Base-by-base conservation (phyloP, 2,797 vertebrate genomes). In the Poeciliopsis infans region DNA sequence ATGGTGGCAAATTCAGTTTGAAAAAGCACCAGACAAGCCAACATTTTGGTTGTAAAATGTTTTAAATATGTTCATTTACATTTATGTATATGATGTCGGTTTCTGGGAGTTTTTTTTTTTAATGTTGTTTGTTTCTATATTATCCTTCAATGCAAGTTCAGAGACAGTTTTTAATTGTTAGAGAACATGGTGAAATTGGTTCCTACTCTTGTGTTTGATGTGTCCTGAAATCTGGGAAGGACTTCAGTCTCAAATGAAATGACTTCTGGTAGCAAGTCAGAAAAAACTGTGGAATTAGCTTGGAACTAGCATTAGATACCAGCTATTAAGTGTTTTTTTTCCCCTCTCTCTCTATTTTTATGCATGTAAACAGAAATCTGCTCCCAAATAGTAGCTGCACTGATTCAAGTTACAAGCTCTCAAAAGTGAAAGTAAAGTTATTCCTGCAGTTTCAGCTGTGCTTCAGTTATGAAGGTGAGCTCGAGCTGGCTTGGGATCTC, bases 41-140 rank as follows among this genome's bases (percentile, higher is more conserved):
- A 82, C 83, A 82, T 85, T 84, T 79, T 69, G 77, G 84, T 88
- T 93, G 86, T 92, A 88, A 73, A 91, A 87, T 88, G 89, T 69
- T 88, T 90, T 68, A 86, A 79, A 69, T 55, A 70, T 72, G 90
- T 90, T 87, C 61, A 84, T 78, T 57, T 55, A 45, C 78, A 72
- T 77, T 2, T 47, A 43, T 90, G 86, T 92, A 89, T 85, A 90
- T 91, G 90, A 82, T 86, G 80, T 81, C 76, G 47, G 80, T 76
- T 87, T 39, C 53, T 33, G 90, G 75, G 78, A 85, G 7, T 41
- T 41, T 41, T 76, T 25, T 11, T 81, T 46, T 87, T 75, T 49
- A 5, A 6, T 36, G 4, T 69, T 81, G 83, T 78, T 74, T 68
- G 64, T 39, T 68, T 68, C 25, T 36, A 20, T 41, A 11, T 66